Base-by-base conservation (phyloP, 2,888 invertebrate species). In the Drosophila paranaensis region DNA sequence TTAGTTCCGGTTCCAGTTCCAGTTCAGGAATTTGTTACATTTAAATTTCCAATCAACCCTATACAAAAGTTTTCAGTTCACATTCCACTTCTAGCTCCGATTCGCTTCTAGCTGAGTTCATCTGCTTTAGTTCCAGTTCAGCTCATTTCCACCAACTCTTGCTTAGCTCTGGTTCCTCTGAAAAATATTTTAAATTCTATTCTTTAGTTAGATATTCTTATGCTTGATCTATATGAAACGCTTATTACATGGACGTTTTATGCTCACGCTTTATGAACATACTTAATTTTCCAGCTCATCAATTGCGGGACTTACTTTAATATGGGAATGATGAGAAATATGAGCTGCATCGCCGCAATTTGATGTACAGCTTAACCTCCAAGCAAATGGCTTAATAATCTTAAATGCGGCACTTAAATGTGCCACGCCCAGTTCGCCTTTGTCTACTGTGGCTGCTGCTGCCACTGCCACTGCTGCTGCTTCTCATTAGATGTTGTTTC, bases 351-450 rank as follows among this genome's bases (percentile, higher is more conserved):
- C 20, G 39, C 20, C 35, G 20, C 67, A 62, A 58, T 25, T 54
- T 60, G 45, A 46, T 54, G 45, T 14, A n/a, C 20, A 16, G n/a
- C 27, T 58, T 40, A 63, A 10, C 0, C 45, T 27, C 10, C 30
- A 3, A 27, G n/a, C 60, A 74, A 74, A 72, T 63, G 67, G n/a
- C 74, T 78, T 57, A 63, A 77, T 67, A 73, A 78, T 56, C 68
- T 67, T 40, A 50, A 67, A 67, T 68, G 56, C 30, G 48, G 30
- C 73, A 57, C 74, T 73, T 67, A 60, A 72, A 60, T 73, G 60
- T 60, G 56, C 67, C 78, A 77, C 74, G 55, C 61, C 74, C 35
- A 45, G 43, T 48, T 13, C 48, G 39, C 20, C 16, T 37, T 39
- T 50, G 25, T 33, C 51, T 40, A 42, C 33, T 50, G 33, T 16